Conservation (phyloP, 2,797 vertebrate genomes). For the Poliocrania exsul region DNA sequence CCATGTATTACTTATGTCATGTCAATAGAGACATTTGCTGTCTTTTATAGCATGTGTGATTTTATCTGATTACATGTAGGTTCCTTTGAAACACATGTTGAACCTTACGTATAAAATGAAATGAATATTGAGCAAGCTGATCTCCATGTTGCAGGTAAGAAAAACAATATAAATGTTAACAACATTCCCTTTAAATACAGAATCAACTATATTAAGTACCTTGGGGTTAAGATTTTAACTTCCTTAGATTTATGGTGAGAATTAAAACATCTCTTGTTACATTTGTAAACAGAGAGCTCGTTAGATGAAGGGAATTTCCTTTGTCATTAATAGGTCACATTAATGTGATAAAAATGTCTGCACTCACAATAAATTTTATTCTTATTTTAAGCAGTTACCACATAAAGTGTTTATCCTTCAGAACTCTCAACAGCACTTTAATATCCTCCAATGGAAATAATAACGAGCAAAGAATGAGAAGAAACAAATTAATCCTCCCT, state of each 20-base stretch:
- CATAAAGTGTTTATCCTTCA: constrained; percentile 71
- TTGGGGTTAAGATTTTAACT: constrained; percentile 69
- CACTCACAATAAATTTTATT: constrained; percentile 59
- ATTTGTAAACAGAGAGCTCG: constrained; percentile 69
- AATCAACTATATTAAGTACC: constrained; percentile 65
- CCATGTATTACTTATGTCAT: background rate
- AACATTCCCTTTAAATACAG: constrained; percentile 32
- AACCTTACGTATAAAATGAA: constrained; percentile 40
- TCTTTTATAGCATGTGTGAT: background rate
- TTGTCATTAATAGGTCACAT: constrained; percentile 75
- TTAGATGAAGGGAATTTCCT: constrained; percentile 76
- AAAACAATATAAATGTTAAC: constrained; percentile 59
- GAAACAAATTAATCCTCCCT: constrained; percentile 74
- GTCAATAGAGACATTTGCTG: background rate
- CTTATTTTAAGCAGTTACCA: constrained; percentile 71
- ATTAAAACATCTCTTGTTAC: constrained; percentile 63
- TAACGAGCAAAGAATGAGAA: constrained; percentile 75
- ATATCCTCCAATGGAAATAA: constrained; percentile 75
- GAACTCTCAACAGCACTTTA: constrained; percentile 73
- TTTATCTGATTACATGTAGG: background rate
- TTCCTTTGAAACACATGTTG: constrained; percentile 7
- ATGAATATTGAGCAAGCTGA: constrained; percentile 40
- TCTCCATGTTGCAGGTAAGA: constrained; percentile 48
- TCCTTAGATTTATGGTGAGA: constrained; percentile 69
- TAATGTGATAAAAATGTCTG: constrained; percentile 73